Percentiles rank a stretch among this genome's conserved stretches.
These are phyloP conservation scores for Lagria hirta DNA, from an alignment of 2,888 invertebrate genomes.

Conservation along the genomic window DNA sequence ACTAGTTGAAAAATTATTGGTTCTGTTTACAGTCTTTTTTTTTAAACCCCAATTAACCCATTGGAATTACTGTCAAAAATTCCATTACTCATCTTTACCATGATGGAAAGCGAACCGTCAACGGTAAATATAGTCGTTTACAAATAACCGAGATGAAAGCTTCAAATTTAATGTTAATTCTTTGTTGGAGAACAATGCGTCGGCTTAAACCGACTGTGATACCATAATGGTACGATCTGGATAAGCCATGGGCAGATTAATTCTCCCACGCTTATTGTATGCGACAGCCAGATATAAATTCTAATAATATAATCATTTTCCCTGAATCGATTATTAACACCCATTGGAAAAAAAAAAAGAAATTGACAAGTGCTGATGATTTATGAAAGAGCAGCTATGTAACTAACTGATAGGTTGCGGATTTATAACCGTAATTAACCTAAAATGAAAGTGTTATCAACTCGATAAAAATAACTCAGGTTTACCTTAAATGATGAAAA, in stretches of 20 bases:
- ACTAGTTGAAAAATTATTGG: too few relatives aligned
- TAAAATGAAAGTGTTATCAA: conserved; percentile 11
- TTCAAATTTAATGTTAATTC: conserved; percentile 21
- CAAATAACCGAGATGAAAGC: conserved; percentile 14
- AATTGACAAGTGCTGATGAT: too few relatives aligned
- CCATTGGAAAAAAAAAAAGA: too few relatives aligned
- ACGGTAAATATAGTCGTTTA: conserved; percentile 19
- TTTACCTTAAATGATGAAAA: conserved; percentile 12
- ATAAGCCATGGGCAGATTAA: conserved; percentile 10
- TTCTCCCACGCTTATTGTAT: conserved; percentile 4
- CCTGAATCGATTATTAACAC: too few relatives aligned
- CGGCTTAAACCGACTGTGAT: conserved; percentile 13
- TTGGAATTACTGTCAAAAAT: too few relatives aligned
- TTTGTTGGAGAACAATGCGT: conserved; percentile 20
- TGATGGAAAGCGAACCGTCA: too few relatives aligned
- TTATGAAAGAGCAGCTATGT: too few relatives aligned
- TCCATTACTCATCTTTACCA: too few relatives aligned
- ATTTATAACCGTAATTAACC: conserved; percentile 18
- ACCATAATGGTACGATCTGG: conserved; percentile 14
- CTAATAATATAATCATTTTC: too few relatives aligned
- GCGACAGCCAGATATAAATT: too few relatives aligned
- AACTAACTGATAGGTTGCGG: conserved; percentile 10
- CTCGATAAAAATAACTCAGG: conserved; percentile 14
- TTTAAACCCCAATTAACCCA: too few relatives aligned
- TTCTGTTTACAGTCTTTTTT: too few relatives aligned